A percentile compares a stretch with the other conserved stretches of the same genome.
Conservation (phyloP, 2,113 vertebrate species). For the Neotoma lepida region DNA sequence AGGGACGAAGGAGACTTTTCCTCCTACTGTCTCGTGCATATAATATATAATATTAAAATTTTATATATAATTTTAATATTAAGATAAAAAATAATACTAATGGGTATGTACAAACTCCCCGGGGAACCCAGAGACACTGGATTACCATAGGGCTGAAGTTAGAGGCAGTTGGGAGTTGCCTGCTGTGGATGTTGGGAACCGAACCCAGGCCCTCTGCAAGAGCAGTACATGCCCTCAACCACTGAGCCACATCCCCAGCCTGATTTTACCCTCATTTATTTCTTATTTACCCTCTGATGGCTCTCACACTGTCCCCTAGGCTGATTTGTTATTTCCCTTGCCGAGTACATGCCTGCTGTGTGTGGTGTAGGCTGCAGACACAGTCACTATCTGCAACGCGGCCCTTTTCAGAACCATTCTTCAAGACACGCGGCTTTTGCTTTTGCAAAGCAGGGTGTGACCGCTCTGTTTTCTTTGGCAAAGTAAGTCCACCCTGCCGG, state of each 20-base stretch:
- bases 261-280: too few species aligned
- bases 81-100: not conserved
- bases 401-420: conserved; percentile 94
- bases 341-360: not conserved
- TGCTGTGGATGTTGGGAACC: not conserved
- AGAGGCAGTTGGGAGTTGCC: not conserved
- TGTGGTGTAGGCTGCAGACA: not conserved
- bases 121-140: not conserved
- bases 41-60: too few species aligned
- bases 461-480: conserved; percentile 89
- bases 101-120: not conserved
- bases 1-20: not conserved
- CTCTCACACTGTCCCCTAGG: not conserved
- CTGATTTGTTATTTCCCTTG: not conserved
- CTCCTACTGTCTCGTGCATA: not conserved
- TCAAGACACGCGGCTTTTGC: conserved; percentile 88
- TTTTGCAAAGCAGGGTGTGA: conserved; percentile 87
- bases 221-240: not conserved
- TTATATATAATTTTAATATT: too few species aligned
- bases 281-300: not conserved
- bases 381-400: not conserved
- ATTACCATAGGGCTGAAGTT: not conserved
- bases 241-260: not conserved
- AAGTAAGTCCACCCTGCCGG: conserved; percentile 90
- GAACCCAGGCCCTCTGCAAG: not conserved